Evolutionary conservation across 1,140 invertebrate genomes (phyloP).

Genomic region (Bombus sibiricus): DNA sequence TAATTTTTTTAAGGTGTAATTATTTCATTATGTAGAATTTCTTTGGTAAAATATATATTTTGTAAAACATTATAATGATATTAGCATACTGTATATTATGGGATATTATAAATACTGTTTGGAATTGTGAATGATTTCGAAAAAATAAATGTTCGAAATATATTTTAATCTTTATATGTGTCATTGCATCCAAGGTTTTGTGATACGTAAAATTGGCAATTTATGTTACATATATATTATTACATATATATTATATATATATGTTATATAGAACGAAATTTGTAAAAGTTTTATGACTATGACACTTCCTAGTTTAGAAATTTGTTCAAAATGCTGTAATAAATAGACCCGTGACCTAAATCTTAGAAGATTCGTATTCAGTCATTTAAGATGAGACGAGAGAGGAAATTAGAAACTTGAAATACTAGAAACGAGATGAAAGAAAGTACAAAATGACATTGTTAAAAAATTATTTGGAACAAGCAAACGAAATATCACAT

Average conservation of each 20-base stretch:
- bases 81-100: not conserved
- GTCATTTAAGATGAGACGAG: not conserved
- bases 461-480: too few relatives aligned
- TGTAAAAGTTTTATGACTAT: not conserved
- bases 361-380: not conserved
- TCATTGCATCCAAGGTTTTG: too few relatives aligned
- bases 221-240: too few relatives aligned
- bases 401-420: not conserved
- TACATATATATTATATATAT: too few relatives aligned
- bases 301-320: not conserved
- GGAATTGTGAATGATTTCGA: too few relatives aligned
- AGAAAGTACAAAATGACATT: not conserved
- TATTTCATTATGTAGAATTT: not conserved
- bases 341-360: not conserved
- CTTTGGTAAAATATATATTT: not conserved
- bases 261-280: too few relatives aligned
- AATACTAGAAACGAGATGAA: not conserved
- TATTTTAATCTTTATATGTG: too few relatives aligned
- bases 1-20: not conserved
- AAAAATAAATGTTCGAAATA: too few relatives aligned
- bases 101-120: too few relatives aligned
- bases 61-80: not conserved
- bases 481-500: not conserved
- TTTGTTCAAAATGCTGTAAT: not conserved
- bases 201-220: too few relatives aligned